Percentiles rank a stretch among this genome's conserved stretches.
These are phyloP conservation scores for Caenorhabditis sp. DNA, from an alignment of 2,888 invertebrate genomes.

Conservation along the genomic window DNA sequence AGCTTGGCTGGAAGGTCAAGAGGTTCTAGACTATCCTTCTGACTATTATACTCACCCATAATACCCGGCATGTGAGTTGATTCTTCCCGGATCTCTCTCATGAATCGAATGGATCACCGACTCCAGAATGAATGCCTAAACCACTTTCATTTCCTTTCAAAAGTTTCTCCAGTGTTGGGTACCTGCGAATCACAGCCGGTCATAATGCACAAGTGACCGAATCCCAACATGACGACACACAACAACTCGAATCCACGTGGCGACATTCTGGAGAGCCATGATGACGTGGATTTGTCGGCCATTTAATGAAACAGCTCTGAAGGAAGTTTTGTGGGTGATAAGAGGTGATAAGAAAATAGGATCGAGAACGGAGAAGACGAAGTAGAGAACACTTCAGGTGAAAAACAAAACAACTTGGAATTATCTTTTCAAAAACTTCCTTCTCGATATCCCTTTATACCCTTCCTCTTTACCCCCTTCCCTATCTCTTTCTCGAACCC, in stretches of 20 bases:
- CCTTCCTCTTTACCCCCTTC: no score
- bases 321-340: not conserved
- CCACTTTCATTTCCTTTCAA: not conserved
- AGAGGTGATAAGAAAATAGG: not conserved
- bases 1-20: slow-evolving; percentile 62
- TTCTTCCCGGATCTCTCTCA: slow-evolving; percentile 65
- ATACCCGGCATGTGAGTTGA: slow-evolving; percentile 74
- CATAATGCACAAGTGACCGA: slow-evolving; percentile 74
- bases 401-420: no score
- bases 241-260: slow-evolving; percentile 64
- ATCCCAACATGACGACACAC: slow-evolving; percentile 68
- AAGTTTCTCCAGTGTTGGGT: not conserved
- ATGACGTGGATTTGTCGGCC: slow-evolving; percentile 16
- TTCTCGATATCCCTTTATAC: slow-evolving; percentile 1
- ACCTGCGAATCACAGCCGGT: slow-evolving; percentile 65
- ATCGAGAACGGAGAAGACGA: no score
- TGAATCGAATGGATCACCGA: slow-evolving; percentile 74
- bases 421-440: not conserved
- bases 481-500: not conserved
- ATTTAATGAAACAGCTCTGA: not conserved
- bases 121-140: slow-evolving; percentile 71
- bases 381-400: no score
- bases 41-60: slow-evolving; percentile 73
- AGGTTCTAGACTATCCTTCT: not conserved
- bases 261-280: slow-evolving; percentile 51